Percentiles rank a stretch among this genome's conserved stretches.
Conservation (phyloP, 2,797 vertebrate genomes). For the Sebastes nivosus region DNA sequence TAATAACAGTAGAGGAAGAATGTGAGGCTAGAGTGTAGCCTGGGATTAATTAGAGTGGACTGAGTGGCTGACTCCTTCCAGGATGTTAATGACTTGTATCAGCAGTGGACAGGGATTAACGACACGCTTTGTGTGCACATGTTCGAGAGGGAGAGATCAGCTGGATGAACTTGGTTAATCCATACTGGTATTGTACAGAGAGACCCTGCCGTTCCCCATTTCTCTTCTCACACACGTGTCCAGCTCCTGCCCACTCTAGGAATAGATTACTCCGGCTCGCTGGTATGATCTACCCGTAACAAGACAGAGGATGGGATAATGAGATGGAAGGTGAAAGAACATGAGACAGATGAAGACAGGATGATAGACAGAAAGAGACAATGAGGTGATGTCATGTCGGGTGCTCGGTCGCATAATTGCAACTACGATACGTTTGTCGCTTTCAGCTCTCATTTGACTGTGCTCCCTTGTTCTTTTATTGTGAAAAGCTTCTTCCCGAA, state of each 20-base stretch:
- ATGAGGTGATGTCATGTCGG: background rate
- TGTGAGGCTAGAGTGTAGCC: background rate
- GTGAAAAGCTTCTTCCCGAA: background rate
- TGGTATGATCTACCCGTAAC: background rate
- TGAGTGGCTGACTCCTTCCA: conserved; percentile 34
- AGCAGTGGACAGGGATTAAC: conserved; percentile 50
- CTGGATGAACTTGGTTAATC: conserved; percentile 16
- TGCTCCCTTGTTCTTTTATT: background rate
- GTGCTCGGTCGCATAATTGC: background rate
- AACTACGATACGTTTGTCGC: background rate
- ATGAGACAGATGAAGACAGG: background rate
- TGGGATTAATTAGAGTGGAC: conserved; percentile 60
- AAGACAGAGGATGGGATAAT: background rate
- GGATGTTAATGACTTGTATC: conserved; percentile 51
- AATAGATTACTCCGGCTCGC: background rate
- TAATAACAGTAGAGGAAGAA: background rate
- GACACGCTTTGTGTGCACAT: background rate
- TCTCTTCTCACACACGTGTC: background rate
- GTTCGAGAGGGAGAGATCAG: conserved; percentile 8
- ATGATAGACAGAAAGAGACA: background rate
- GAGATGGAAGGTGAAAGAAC: background rate
- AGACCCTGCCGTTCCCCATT: background rate
- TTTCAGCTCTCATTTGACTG: background rate
- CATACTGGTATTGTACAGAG: conserved; percentile 7
- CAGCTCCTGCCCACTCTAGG: background rate